Evolutionary conservation across 2,888 invertebrate species (phyloP), one percentile per base, ranked within the genome.

Genomic region (Hypsopygia costalis): DNA sequence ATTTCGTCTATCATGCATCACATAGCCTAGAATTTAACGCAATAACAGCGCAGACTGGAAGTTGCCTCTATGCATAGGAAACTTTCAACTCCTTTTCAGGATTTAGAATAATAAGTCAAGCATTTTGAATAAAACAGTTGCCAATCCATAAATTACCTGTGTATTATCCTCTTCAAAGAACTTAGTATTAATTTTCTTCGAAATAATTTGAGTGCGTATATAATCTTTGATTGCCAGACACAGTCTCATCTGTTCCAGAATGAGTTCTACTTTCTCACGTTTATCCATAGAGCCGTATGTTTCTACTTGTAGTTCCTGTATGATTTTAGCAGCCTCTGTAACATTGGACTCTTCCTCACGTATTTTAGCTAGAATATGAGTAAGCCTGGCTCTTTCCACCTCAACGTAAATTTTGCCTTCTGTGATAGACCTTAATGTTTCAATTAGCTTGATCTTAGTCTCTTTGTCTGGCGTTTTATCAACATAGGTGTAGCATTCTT

Each of bases 371-470:
- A 98, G 80, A 55, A 94, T 95, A 63, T 98, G 95, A 0, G 99
- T 99, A 4, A 99, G 88, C 40, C 99, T 91, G 3, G 99, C 99
- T 61, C 99, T 91, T 81, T 99, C 99, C 6, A 98, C 98, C 91
- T 99, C 99, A n/a, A 99, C 99, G 76, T 99, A 99, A 52, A 99
- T 99, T 93, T 99, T 99, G 52, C 99, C 99, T 71, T 98, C 98
- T 0, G 99, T 99, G 1, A 99, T 98, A 3, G 94, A 92, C 50
- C 97, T 92, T 35, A 99, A 83, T 0, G 99, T 98, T 74, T 99
- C 98, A 68, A 99, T 99, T 0, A 99, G 90, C 71, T 98, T 97
- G 33, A 98, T 92, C 87, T 95, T 96, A 0, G 94, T 93, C 53
- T 97, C 97, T 74, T 96, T 95, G 60, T 95, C 95, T 0, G 97